Percentiles rank a stretch among this genome's conserved stretches.
Evolutionary conservation across 1,140 invertebrate species (phyloP).

Genomic region (Diuraphis noxia): DNA sequence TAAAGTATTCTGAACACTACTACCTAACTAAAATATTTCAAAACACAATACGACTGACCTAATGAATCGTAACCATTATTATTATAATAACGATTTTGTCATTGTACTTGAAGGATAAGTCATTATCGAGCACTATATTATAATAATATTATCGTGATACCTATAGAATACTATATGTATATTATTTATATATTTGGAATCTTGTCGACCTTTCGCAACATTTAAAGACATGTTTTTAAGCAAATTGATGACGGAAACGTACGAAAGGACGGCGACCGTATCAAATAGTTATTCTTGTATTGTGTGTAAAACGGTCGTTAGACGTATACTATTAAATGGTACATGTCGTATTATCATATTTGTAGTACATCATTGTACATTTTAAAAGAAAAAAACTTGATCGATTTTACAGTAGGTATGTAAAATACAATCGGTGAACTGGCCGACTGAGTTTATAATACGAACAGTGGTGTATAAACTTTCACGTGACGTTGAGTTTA

Average conservation of each 20-base stretch:
- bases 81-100: not conserved
- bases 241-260: not conserved
- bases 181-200: not conserved
- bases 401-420: too few species aligned
- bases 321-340: too few species aligned
- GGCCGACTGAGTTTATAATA: too few species aligned
- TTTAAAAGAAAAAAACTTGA: too few species aligned
- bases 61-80: not conserved
- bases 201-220: not conserved
- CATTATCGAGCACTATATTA: not conserved
- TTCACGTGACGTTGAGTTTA: too few species aligned
- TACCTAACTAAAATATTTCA: not conserved
- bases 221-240: not conserved
- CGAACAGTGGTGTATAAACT: too few species aligned
- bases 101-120: not conserved
- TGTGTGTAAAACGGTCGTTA: too few species aligned
- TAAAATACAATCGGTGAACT: too few species aligned
- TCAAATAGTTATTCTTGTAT: too few species aligned
- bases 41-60: not conserved
- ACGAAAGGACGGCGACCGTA: too few species aligned
- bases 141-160: not conserved
- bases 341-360: too few species aligned
- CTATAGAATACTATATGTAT: not conserved
- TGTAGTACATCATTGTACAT: too few species aligned
- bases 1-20: not conserved